Base-by-base conservation (phyloP, 2,888 invertebrate species). In the Drosophila yooni region DNA sequence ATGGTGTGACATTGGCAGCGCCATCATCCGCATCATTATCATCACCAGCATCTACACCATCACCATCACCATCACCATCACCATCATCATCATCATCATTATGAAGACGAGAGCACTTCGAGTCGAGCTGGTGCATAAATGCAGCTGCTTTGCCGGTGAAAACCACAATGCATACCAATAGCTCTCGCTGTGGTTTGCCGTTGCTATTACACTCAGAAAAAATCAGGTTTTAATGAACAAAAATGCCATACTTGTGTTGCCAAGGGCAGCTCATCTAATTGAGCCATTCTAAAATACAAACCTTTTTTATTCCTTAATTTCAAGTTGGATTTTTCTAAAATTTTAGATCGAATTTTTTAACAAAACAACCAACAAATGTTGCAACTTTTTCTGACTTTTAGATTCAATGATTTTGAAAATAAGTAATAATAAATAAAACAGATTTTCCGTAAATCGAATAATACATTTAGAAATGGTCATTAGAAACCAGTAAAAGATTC, bases 121-220 rank as follows among this genome's bases (percentile, higher is more conserved):
- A 71, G 57, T 64, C 51, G 38, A 56, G 70, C 29, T 51, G 61
- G 61, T 67, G 78, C 78, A 76, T 81, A 81, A 81, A 60, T 71
- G 72, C 64, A 71, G 36, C 38, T 67, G 67, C 67, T 59, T 48
- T n/a, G 18, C 38, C 46, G 18, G 27, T 31, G 27, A 46, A 53
- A 51, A 25, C 58, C 31, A 27, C 43, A 31, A 59, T 29, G 34
- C 57, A 36, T 34, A 46, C 33, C 38, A 33, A 60, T 58, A 63
- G 46, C 80, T 70, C 81, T 64, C 48, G 63, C 56, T 76, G 77
- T 65, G 64, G 64, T 53, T 58, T 53, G 52, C 36, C 13, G 36
- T 25, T 27, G 11, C 27, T n/a, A 25, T 27, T 54, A 36, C 18
- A 46, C 46, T 46, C 2, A 15, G 25, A 46, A 21, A 46, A 46